Conservation (phyloP, 1,140 invertebrate species). For the Agrilus planipennis region DNA sequence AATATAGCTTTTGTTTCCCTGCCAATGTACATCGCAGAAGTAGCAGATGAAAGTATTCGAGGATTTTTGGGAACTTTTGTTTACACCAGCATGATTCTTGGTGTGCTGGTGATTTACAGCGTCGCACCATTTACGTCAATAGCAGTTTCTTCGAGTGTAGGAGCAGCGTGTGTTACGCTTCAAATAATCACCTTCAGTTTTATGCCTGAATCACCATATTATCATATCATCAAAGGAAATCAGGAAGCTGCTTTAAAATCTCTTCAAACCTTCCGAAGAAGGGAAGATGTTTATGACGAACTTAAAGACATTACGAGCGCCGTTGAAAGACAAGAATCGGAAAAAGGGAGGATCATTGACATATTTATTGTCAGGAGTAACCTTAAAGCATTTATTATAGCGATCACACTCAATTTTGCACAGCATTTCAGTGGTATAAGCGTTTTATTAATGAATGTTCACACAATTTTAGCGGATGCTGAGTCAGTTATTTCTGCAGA, state of each 20-base stretch:
- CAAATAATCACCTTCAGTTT: conserved; percentile 10
- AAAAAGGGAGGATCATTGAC: neutral
- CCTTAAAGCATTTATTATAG: conserved; percentile 3
- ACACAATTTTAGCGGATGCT: conserved; percentile 4
- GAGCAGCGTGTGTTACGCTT: conserved; percentile 5
- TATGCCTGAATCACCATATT: conserved; percentile 10
- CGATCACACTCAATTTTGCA: neutral
- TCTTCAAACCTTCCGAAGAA: conserved; percentile 1
- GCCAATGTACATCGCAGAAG: conserved; percentile 26
- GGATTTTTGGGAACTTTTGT: conserved; percentile 21
- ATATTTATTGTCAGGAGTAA: neutral
- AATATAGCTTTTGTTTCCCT: conserved; percentile 22
- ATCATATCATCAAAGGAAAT: conserved; percentile 2
- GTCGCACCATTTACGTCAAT: conserved; percentile 10
- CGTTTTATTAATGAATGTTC: neutral
- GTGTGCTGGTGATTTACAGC: conserved; percentile 15
- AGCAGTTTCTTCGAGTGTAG: conserved; percentile 1
- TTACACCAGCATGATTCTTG: conserved; percentile 21
- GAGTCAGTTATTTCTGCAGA: neutral
- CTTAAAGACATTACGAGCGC: neutral
- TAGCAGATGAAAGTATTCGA: conserved; percentile 22
- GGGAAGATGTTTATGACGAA: neutral
- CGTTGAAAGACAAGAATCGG: neutral
- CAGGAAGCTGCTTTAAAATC: conserved; percentile 3
- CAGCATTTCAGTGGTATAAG: conserved; percentile 4